phyloP scores from a whole-genome alignment of 2,888 invertebrate species.

The Chaetoderma sp. region DNA sequence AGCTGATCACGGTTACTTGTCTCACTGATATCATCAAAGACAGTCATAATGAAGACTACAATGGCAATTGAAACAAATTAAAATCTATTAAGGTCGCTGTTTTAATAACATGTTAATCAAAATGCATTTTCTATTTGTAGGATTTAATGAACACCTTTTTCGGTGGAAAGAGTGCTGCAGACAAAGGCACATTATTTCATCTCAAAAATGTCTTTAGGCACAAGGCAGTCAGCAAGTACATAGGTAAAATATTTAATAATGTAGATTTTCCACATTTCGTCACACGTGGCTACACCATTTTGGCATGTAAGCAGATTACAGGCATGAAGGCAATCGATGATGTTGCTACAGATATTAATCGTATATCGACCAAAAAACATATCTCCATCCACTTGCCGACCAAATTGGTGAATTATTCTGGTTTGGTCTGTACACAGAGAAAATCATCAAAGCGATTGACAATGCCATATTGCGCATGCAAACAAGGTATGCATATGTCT shows the following conservation, averaged over 20 bases:
- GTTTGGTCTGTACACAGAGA: too few species aligned
- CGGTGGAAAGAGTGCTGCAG: constrained; percentile 20
- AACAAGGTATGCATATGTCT: neutral
- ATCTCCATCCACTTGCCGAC: too few species aligned
- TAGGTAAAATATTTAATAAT: constrained; percentile 25
- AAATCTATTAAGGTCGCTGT: too few species aligned
- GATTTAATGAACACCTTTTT: constrained; percentile 29
- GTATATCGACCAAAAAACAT: too few species aligned
- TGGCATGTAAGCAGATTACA: neutral
- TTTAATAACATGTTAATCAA: neutral
- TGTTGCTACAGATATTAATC: too few species aligned
- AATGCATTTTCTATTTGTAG: constrained; percentile 10
- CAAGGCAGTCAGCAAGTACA: constrained; percentile 24
- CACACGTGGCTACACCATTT: constrained; percentile 11
- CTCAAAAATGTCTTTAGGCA: constrained; percentile 27
- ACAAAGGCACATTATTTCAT: constrained; percentile 36
- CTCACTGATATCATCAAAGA: too few species aligned
- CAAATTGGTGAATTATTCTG: too few species aligned
- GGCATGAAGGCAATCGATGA: constrained; percentile 5
- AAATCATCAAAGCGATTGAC: too few species aligned
- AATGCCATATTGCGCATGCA: too few species aligned
- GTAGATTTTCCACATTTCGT: constrained; percentile 29
- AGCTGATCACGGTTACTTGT: too few species aligned
- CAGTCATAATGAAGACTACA: neutral
- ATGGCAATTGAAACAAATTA: too few species aligned